Conservation (phyloP, 1,140 invertebrate species). For the Caerostris darwini region DNA sequence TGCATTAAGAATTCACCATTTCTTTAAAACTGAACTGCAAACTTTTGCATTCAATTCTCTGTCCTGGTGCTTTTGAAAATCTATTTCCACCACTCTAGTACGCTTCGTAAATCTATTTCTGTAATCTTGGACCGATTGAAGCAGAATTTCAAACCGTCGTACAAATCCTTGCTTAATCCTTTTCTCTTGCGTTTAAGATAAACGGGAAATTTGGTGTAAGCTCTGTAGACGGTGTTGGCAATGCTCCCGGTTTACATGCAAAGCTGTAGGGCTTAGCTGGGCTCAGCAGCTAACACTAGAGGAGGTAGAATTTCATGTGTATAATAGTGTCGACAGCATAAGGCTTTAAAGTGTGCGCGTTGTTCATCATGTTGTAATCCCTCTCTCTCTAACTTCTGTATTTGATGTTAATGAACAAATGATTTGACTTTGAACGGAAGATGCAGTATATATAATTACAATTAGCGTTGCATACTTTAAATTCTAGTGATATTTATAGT, state of each 20-base stretch:
- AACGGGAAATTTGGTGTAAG: background rate
- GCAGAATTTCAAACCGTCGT: slow-evolving; percentile 9
- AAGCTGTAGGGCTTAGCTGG: background rate
- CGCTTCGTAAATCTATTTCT: background rate
- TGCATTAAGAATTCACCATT: no score
- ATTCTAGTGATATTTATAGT: no score
- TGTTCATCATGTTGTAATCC: background rate
- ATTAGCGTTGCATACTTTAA: no score
- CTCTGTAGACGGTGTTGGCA: background rate
- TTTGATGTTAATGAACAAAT: background rate
- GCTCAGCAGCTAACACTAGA: background rate
- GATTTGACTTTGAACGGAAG: no score
- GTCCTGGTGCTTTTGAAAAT: no score
- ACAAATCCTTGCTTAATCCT: slow-evolving; percentile 21
- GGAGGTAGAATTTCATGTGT: background rate
- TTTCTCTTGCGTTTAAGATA: background rate
- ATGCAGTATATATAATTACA: no score
- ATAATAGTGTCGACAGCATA: background rate
- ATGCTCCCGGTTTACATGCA: background rate
- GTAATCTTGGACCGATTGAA: background rate
- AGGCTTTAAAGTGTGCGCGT: background rate
- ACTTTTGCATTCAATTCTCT: no score
- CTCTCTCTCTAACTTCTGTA: background rate
- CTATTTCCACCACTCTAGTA: background rate
- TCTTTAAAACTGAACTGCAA: no score